Conservation (phyloP, 2,113 vertebrate species). For the Scatophagus argus region DNA sequence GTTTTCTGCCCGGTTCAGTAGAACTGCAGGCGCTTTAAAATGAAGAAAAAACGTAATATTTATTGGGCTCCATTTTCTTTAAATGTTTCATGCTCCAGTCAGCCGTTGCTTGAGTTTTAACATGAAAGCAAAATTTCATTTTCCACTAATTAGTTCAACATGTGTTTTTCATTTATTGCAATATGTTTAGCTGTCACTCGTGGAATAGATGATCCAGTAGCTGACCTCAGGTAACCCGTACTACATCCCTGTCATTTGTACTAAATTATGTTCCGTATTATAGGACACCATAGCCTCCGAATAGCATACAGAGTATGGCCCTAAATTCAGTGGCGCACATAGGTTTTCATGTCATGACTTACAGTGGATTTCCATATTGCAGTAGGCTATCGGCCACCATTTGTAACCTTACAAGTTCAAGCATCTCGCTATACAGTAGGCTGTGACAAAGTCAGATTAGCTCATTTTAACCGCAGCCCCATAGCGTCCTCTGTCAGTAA, state of each 20-base stretch:
- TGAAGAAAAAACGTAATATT: background rate
- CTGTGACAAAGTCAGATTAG: background rate
- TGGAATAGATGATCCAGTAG: background rate
- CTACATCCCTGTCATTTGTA: background rate
- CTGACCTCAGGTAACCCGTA: constrained; percentile 59
- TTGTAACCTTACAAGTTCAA: background rate
- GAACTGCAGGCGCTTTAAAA: background rate
- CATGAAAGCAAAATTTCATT: background rate
- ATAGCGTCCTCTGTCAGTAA: background rate
- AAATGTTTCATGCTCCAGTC: background rate
- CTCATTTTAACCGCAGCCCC: background rate
- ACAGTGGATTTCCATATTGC: background rate
- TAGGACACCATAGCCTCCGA: too few relatives aligned
- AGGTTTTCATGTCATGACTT: background rate
- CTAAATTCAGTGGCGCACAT: background rate
- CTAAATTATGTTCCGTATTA: background rate
- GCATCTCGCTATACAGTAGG: background rate
- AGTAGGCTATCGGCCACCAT: background rate
- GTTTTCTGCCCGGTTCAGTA: too few relatives aligned
- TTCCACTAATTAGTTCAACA: background rate
- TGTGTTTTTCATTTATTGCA: background rate
- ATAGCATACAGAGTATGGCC: background rate
- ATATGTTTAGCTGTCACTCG: background rate
- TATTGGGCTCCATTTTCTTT: background rate
- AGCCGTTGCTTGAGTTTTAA: background rate